Conservation (phyloP, 2,113 vertebrate species). For the Ammodramus savannarum region DNA sequence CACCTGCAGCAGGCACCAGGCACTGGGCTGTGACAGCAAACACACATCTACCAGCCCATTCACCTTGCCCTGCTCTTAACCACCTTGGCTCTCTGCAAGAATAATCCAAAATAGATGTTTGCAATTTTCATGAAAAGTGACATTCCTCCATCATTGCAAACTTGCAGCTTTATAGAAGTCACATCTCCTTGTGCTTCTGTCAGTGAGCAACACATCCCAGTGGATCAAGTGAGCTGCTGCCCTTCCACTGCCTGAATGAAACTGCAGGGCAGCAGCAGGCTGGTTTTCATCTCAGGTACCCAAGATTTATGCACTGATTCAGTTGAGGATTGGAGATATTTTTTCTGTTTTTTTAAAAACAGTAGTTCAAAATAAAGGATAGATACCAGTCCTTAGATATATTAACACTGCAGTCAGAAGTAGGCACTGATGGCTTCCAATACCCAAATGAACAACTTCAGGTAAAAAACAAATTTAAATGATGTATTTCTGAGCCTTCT, state of each 20-base stretch:
- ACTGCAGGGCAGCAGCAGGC: neutral
- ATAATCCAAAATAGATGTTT: neutral
- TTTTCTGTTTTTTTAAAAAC: neutral
- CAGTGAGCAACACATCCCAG: fast-evolving
- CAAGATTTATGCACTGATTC: neutral
- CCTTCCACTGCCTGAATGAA: neutral
- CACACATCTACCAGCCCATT: neutral
- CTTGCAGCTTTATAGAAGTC: neutral
- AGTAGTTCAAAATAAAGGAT: neutral
- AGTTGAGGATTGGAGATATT: neutral
- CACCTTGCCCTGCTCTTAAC: neutral
- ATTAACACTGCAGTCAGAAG: neutral
- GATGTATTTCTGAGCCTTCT: neutral
- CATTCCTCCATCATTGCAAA: neutral
- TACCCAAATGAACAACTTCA: neutral
- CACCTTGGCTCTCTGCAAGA: neutral
- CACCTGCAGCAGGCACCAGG: neutral
- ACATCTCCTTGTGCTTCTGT: neutral
- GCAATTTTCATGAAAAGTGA: neutral
- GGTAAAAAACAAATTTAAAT: constrained; percentile 1
- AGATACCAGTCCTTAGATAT: neutral
- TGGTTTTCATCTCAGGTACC: neutral
- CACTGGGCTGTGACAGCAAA: neutral
- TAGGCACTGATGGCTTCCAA: neutral
- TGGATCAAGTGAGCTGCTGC: neutral